Evolutionary conservation across 2,888 invertebrate genomes (phyloP), one percentile per base, ranked within the genome.

Genomic region (Xylocampa areola): DNA sequence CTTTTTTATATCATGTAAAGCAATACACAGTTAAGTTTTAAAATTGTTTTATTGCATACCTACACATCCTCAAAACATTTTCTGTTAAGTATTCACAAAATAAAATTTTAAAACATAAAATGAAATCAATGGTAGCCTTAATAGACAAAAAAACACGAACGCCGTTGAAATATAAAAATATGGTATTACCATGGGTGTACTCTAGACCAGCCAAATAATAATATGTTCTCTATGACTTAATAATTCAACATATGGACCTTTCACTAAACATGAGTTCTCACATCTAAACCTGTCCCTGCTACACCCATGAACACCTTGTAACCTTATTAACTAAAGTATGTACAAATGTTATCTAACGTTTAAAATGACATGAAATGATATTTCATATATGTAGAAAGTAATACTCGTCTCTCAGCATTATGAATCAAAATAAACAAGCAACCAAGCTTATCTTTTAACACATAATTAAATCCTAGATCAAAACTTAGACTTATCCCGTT

Each of bases 1-100:
- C 19, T 39, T 33, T 25, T 37, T 21, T 21, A 50, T 29, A 13
- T n/a, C n/a, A n/a, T n/a, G 19, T 40, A 29, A 39, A 35, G 6
- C 11, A 37, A n/a, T 50, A 41, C 33, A 51, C 27, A n/a, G 11
- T 32, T 19, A 19, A 39, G 7, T 17, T 17, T 50, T 51, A 37
- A 32, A 37, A 53, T 43, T 21, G 37, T 51, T 55, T 43, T 44
- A 57, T 53, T 57, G 30, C 53, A 44, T 25, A 37, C 30, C 37
- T 37, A 41, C 0, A 5, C 7, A 41, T 29, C 3, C 0, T 13
- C 21, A 36, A 30, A 36, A 41, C 41, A 30, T 36, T 29, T 23
- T 30, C 4, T 29, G 29, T 30, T 19, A 8, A 10, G 7, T 25
- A 25, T 25, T 39, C n/a, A 5, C 39, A 32, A 13, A 17, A 30